These are phyloP conservation scores for Ctenodactylus gundi DNA, from an alignment of 2,113 vertebrate genomes.

Conservation along the genomic window DNA sequence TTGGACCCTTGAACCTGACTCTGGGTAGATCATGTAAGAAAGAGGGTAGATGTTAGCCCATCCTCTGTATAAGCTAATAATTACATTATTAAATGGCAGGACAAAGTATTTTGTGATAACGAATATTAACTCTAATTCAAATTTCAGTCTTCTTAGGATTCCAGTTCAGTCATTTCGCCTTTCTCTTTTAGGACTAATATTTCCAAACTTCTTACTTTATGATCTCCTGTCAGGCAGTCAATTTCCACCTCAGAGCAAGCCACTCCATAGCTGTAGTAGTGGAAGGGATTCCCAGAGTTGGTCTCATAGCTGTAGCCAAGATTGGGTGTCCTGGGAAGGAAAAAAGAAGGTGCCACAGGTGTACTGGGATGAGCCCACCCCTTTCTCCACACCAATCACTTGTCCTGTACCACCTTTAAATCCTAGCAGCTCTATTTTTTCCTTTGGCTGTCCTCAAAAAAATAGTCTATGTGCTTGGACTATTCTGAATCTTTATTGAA, in stretches of 20 bases:
- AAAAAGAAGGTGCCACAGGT: not conserved
- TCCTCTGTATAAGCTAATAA: not conserved
- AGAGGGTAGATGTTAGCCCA: not conserved
- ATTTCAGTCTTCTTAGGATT: not conserved
- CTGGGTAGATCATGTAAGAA: not conserved
- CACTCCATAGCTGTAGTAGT: constrained; percentile 93
- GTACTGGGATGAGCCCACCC: not conserved
- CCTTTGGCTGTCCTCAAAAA: not conserved
- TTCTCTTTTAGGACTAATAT: not conserved
- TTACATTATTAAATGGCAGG: not conserved
- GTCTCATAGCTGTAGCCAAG: constrained; percentile 90
- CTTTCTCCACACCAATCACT: too few relatives aligned
- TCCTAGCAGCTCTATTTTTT: not conserved
- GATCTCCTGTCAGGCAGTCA: constrained; percentile 95
- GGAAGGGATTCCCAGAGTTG: constrained; percentile 91
- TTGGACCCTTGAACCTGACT: not conserved
- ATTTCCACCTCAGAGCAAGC: constrained; percentile 96
- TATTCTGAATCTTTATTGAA: not conserved
- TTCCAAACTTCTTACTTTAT: constrained; percentile 88
- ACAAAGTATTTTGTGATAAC: not conserved
- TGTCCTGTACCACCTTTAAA: not conserved
- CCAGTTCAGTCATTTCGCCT: constrained; percentile 49
- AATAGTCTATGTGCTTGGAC: not conserved
- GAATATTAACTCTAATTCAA: not conserved
- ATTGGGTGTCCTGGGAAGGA: constrained; percentile 88